phyloP scores from a whole-genome alignment of 2,113 vertebrate species.

The Seriola quinqueradiata region DNA sequence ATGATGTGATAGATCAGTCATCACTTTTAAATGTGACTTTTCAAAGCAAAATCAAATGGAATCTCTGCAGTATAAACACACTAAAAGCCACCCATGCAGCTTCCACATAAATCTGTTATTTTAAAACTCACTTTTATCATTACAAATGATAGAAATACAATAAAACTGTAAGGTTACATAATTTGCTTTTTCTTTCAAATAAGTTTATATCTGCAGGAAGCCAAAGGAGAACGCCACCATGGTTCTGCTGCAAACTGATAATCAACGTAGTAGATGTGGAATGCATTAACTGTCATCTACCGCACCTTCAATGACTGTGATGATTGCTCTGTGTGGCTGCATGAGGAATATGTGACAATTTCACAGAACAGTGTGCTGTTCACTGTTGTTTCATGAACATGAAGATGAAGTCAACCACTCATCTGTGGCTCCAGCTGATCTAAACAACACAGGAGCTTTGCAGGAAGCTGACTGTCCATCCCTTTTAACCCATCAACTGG shows the following conservation, averaged over 20 bases:
- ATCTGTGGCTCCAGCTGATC: constrained; percentile 13
- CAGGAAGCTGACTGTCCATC: constrained; percentile 3
- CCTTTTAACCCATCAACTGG: constrained; percentile 21
- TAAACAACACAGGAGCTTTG: background rate
- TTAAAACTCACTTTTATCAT: background rate
- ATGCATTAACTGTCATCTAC: constrained; percentile 15
- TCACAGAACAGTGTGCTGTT: constrained; percentile 1
- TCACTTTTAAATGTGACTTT: background rate
- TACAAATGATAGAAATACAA: background rate
- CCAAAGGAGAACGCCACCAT: background rate
- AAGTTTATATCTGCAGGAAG: background rate
- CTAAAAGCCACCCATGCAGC: background rate
- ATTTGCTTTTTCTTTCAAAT: background rate
- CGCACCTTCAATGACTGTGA: constrained; percentile 14
- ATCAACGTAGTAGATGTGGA: constrained; percentile 9
- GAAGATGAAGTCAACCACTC: background rate
- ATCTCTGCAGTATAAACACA: background rate
- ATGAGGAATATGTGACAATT: constrained; percentile 13
- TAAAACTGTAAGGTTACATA: background rate
- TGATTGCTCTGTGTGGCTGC: constrained; percentile 10
- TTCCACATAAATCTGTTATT: background rate
- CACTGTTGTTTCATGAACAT: constrained; percentile 7
- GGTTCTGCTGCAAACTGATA: constrained; percentile 12
- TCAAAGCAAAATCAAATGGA: background rate
- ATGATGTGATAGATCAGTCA: background rate